phyloP scores from a whole-genome alignment of 2,797 vertebrate species.

The Chiroxiphia lanceolata region DNA sequence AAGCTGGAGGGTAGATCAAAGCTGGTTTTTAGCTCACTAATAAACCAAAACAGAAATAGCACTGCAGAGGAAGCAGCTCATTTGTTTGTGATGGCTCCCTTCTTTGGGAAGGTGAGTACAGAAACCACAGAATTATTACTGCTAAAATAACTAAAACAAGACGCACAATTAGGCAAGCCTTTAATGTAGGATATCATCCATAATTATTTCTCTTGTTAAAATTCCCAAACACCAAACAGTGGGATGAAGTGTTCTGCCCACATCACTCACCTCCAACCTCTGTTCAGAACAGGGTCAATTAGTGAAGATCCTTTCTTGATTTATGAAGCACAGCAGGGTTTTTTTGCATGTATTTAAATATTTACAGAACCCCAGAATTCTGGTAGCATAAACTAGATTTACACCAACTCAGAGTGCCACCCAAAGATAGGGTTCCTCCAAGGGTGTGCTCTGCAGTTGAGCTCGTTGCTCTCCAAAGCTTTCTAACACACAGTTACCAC shows the following conservation, averaged over 20 bases:
- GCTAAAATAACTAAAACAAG: slow-evolving; percentile 17
- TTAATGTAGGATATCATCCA: neutral
- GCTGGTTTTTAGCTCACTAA: neutral
- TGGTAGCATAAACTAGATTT: neutral
- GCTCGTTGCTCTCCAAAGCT: neutral
- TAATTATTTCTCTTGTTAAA: neutral
- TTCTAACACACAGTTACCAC: neutral
- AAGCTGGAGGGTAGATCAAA: neutral
- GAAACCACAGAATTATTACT: neutral
- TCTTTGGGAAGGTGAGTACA: slow-evolving; percentile 30
- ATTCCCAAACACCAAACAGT: neutral
- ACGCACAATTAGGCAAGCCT: neutral
- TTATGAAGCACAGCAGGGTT: neutral
- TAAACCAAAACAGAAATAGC: slow-evolving; percentile 18
- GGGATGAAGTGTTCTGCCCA: neutral
- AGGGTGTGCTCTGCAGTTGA: neutral
- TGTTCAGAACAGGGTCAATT: neutral
- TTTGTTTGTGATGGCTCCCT: slow-evolving; percentile 14
- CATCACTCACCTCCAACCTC: neutral
- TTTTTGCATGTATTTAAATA: neutral
- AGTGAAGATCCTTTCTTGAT: neutral
- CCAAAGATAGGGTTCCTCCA: neutral
- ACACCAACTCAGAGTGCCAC: neutral
- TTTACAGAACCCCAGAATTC: neutral
- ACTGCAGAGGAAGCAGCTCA: neutral